Evolutionary conservation across 2,797 vertebrate genomes (phyloP), one percentile per base, ranked within the genome.

Genomic region (Graptemys geographica): DNA sequence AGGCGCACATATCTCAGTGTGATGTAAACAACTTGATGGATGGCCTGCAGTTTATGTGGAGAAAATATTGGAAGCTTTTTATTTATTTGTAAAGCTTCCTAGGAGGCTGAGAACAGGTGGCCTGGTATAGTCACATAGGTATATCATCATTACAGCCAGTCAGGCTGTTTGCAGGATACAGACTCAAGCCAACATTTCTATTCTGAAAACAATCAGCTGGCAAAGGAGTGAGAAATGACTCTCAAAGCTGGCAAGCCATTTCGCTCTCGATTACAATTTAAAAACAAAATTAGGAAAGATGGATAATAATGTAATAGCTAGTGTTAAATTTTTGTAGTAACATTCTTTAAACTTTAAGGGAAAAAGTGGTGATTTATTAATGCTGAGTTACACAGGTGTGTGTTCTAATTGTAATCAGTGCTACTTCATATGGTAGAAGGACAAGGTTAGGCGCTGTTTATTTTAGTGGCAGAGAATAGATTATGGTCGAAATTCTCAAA

Each of bases 11-110:
- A 76, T 96, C 87, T 94, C 28, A 11, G 56, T 74, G 88, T 92
- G 95, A 92, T 94, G 93, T 92, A 96, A 84, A 94, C 88, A 96
- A 93, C 90, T 93, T 97, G 96, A 96, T 96, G 95, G 89, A 95
- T 97, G 90, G 84, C 52, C n/a, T 94, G 16, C 87, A 44, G 79
- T 95, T 95, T 81, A 79, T 90, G 82, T 69, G 78, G 78, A 88
- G 92, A 84, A 97, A 91, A 95, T 72, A 80, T 62, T 97, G 96
- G 94, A 89, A 85, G 95, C 51, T 84, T 93, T 94, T 90, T 92
- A 90, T 89, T 90, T 96, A 5, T 94, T 95, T 94, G 90, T 89
- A 72, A 89, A 91, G 96, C 83, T 92, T 95, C 87, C 79, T 93
- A 88, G 62, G 94, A 92, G 94, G 93, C 93, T 96, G 65, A 21